A percentile compares a stretch with the other conserved stretches of the same genome.
These are phyloP conservation scores for Monoplex corrugatus DNA, from an alignment of 2,888 invertebrate genomes.

Conservation along the genomic window DNA sequence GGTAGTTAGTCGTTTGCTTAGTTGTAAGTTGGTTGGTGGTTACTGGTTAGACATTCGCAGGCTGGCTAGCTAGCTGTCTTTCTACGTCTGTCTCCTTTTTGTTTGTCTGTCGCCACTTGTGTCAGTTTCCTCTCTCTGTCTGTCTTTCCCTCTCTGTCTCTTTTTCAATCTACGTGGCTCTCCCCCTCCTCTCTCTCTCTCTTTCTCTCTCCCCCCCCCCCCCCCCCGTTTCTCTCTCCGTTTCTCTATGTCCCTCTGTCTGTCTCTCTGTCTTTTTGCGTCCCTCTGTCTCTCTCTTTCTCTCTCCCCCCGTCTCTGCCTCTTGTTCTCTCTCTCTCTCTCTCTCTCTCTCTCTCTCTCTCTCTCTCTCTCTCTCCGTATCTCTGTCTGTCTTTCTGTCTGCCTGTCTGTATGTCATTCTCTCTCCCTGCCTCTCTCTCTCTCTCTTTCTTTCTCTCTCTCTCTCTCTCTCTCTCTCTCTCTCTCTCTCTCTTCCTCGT, in stretches of 20 bases:
- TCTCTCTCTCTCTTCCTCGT: no score
- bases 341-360: neutral
- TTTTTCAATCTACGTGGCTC: no score
- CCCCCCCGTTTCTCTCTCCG: neutral
- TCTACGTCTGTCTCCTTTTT: no score
- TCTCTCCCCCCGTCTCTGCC: neutral
- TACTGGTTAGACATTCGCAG: no score
- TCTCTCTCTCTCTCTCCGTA: neutral
- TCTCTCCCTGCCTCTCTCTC: neutral
- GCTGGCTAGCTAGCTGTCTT: no score
- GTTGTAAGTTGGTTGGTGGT: no score
- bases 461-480: no score
- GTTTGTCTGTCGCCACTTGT: no score
- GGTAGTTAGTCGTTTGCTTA: no score
- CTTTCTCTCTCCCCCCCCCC: neutral
- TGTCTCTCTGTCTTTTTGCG: neutral
- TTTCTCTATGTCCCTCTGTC: neutral
- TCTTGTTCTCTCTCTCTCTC: neutral
- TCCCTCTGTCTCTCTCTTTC: no score
- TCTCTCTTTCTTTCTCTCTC: neutral
- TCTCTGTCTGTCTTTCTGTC: neutral
- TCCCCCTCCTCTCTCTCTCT: neutral
- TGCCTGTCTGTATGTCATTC: neutral
- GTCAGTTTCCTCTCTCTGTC: no score
- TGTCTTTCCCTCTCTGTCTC: no score